Evolutionary conservation across 2,888 invertebrate genomes (phyloP), one percentile per base, ranked within the genome.

Genomic region (Arge pagana): DNA sequence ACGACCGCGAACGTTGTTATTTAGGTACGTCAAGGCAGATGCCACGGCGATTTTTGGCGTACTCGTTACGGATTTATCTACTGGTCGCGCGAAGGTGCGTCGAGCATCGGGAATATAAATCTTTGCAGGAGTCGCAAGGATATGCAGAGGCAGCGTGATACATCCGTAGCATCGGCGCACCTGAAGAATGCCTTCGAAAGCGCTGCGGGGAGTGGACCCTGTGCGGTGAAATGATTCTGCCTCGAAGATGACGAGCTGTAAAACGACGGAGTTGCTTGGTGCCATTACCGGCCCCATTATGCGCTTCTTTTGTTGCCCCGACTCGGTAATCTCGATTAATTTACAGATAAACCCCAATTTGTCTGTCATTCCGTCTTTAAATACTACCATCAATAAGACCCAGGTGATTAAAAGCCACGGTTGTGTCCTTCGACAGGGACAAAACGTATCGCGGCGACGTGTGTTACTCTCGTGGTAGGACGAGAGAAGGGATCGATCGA

Each of bases 381-480:
- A 55, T 51, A 55, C 53, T 57, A 56, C 61, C 64, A 62, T 68
- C 68, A 68, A 68, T 65, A 68, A 69, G 64, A 59, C 48, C 48
- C 56, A 60, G 60, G 61, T 64, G 31, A 65, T 70, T 71, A 65
- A 65, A 68, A 67, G 65, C 65, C 61, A 57, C 60, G 62, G 62
- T 62, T 23, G 23, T 26, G 45, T 45, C 33, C 35, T 35, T 45
- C 45, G 23, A 33, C 45, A 19, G 45, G 35, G 31, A 13, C 24
- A 45, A 24, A 23, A 45, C 21, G 10, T 31, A 15, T 11, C 13
- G 16, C n/a, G 28, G 13, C 19, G 21, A 18, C 19, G 10, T 19
- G 6, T 11, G 30, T 8, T 30, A 16, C 21, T 8, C 35, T 21
- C 23, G 21, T 33, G 15, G 8, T 6, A 45, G 28, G 35, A 45